Evolutionary conservation across 2,888 invertebrate genomes (phyloP), one percentile per base, ranked within the genome.

Genomic region (Tenthredo mesomela): DNA sequence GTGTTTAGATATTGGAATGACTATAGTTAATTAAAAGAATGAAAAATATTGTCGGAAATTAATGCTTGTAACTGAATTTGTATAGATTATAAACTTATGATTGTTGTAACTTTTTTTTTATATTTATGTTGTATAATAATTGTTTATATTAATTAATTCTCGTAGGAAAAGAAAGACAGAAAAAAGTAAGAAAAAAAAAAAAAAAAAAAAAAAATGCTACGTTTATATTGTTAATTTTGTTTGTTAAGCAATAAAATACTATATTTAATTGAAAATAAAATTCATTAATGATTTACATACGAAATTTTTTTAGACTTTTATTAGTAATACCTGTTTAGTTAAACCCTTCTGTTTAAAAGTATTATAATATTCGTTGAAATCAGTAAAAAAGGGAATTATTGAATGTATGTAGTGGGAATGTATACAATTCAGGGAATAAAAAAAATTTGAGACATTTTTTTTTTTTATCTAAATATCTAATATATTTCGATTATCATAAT

Each of bases 181-280:
- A 50, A 18, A 15, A 50, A 50, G 2, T 6, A 18, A 50, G 2
- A n/a, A 18, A 50, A 6, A 18, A 50, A 18, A 29, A 29, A 29
- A 29, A 29, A 29, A 29, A 29, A 2, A 6, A 50, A n/a, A 50
- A 5, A n/a, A n/a, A 73, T 40, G 43, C 21, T 47, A 43, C 37
- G 25, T 37, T 61, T 58, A 25, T 40, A 80, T 90, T 91, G 91
- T 92, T 91, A 92, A 87, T 89, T 90, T 91, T 91, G 91, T 91
- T 92, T 91, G 91, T 92, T 92, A 89, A 90, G 87, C 88, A 92
- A 92, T 92, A 91, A 92, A 92, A 90, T 91, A 37, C 7, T 37
- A 89, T 91, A 90, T 90, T 78, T 10, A 54, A 78, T 58, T 61
- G 61, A 78, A 54, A 25, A 54, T 83, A 50, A 77, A 77, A 54